These are phyloP conservation scores for Gila robusta DNA, from an alignment of 2,797 vertebrate genomes.

Conservation along the genomic window DNA sequence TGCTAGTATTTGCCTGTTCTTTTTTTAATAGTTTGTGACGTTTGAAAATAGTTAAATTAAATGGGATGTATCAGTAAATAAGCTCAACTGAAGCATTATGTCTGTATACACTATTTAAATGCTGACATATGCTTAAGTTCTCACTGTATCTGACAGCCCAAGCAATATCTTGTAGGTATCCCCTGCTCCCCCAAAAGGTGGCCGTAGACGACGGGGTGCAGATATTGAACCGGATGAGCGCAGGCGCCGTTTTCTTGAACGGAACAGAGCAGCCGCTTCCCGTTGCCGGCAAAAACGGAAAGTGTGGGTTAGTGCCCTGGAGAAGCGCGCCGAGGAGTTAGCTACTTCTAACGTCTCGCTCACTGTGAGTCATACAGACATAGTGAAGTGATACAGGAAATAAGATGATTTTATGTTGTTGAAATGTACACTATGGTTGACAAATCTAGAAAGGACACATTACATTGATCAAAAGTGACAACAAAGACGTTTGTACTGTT, in stretches of 20 bases:
- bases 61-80: not conserved
- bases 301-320: constrained; percentile 92
- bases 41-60: not conserved
- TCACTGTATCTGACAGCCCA: constrained; percentile 15
- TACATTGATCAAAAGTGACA: not conserved
- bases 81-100: constrained; percentile 14
- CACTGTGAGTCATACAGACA: constrained; percentile 79
- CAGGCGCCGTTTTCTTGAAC: constrained; percentile 91
- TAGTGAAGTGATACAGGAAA: not conserved
- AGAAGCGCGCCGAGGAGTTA: constrained; percentile 97
- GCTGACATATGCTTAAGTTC: not conserved
- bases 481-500: not conserved
- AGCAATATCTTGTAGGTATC: constrained; percentile 82
- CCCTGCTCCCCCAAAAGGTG: constrained; percentile 92
- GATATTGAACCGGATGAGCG: constrained; percentile 95
- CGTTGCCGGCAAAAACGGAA: constrained; percentile 96
- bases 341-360: constrained; percentile 91
- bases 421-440: not conserved
- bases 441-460: not conserved
- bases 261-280: constrained; percentile 92
- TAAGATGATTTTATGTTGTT: not conserved
- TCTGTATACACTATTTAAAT: not conserved
- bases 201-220: constrained; percentile 85
- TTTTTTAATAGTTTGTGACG: not conserved
- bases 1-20: constrained; percentile 15